Evolutionary conservation across 2,888 invertebrate genomes (phyloP).

Genomic region (Cheilosia urbana): DNA sequence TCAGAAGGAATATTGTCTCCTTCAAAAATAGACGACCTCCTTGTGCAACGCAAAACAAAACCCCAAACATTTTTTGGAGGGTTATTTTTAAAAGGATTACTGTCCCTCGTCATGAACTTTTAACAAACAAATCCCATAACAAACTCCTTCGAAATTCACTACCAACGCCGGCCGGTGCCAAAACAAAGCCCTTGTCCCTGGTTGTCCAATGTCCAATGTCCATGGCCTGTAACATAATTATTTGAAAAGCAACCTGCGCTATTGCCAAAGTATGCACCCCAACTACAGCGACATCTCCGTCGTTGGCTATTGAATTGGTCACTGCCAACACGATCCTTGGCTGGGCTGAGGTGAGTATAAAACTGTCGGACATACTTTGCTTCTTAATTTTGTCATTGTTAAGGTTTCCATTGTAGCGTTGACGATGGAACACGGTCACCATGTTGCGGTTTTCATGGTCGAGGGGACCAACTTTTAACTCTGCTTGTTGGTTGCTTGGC

Average conservation of each 20-base stretch:
- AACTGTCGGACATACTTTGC: constrained; percentile 20
- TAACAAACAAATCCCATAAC: too few relatives aligned
- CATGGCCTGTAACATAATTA: too few relatives aligned
- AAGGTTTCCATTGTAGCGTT: constrained; percentile 48
- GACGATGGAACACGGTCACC: constrained; percentile 52
- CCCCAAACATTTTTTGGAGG: too few relatives aligned
- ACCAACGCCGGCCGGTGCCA: too few relatives aligned
- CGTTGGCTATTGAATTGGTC: constrained; percentile 32
- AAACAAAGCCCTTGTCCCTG: too few relatives aligned
- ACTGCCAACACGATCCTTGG: constrained; percentile 42
- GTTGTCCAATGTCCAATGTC: too few relatives aligned
- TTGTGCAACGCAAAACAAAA: too few relatives aligned
- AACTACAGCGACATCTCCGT: constrained; percentile 1
- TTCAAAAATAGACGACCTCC: too few relatives aligned
- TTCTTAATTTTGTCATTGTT: constrained; percentile 67
- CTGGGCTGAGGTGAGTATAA: constrained; percentile 17
- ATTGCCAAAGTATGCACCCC: constrained; percentile 35
- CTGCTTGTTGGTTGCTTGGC: constrained; percentile 4
- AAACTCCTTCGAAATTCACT: too few relatives aligned
- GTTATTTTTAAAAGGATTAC: too few relatives aligned
- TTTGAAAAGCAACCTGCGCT: neutral
- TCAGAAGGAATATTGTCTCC: too few relatives aligned
- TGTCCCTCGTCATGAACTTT: too few relatives aligned
- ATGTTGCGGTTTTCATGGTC: constrained; percentile 57
- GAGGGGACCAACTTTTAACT: constrained; percentile 36